Percentiles rank a stretch among this genome's conserved stretches.
Evolutionary conservation across 2,113 vertebrate species (phyloP).

Genomic region (Hippocampus mohnikei): DNA sequence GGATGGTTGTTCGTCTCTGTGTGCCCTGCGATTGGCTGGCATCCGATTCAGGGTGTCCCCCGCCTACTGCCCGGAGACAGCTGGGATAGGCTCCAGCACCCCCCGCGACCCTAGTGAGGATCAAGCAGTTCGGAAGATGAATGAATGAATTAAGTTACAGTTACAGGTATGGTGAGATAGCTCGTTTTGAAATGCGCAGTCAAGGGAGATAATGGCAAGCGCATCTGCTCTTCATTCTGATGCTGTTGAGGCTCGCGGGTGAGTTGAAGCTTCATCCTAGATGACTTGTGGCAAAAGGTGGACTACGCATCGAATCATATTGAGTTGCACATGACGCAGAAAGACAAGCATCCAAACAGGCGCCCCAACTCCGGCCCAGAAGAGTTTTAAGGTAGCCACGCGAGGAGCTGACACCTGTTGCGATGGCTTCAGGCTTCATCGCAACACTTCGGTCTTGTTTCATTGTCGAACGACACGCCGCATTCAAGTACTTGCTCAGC

Average conservation of each 20-base stretch:
- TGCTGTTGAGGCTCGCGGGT: background rate
- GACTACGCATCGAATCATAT: background rate
- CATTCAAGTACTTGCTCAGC: slow-evolving; percentile 36
- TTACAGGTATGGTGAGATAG: too few species aligned
- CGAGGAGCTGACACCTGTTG: slow-evolving; percentile 16
- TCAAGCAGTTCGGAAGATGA: too few species aligned
- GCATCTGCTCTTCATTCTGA: background rate
- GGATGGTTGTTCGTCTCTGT: too few species aligned
- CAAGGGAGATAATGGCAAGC: background rate
- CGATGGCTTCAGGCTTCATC: slow-evolving; percentile 11
- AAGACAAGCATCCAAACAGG: too few species aligned
- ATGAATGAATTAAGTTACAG: too few species aligned
- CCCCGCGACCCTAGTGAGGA: too few species aligned
- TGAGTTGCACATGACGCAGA: background rate
- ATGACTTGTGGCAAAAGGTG: background rate
- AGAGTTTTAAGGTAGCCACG: slow-evolving; percentile 24
- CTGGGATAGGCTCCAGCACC: too few species aligned
- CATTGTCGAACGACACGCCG: slow-evolving; percentile 37
- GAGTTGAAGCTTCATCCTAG: background rate
- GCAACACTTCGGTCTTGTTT: slow-evolving; percentile 2
- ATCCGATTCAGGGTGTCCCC: too few species aligned
- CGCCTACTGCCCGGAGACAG: too few species aligned
- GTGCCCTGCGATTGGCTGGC: too few species aligned
- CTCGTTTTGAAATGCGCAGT: background rate
- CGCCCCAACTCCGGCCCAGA: too few species aligned